Evolutionary conservation across 2,797 vertebrate genomes (phyloP).

Genomic region (Nyctibius grandis): DNA sequence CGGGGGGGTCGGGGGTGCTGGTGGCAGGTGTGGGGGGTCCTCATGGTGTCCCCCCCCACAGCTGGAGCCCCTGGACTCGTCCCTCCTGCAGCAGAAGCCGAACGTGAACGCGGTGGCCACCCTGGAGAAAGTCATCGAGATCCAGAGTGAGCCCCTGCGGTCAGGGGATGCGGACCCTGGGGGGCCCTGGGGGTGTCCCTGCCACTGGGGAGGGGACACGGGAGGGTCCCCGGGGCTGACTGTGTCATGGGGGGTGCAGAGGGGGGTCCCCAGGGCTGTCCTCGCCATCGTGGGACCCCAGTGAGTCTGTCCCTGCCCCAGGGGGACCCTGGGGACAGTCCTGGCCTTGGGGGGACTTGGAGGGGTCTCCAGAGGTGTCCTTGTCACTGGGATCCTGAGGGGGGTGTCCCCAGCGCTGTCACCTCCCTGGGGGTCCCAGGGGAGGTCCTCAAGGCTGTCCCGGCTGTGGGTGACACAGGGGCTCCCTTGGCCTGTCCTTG

Average conservation of each 20-base stretch:
- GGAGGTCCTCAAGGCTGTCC: background rate
- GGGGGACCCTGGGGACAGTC: background rate
- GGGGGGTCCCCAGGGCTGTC: background rate
- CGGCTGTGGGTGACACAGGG: background rate
- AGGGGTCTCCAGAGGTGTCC: background rate
- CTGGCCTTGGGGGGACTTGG: background rate
- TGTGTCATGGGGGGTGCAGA: no score
- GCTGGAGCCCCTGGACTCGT: conserved; percentile 85
- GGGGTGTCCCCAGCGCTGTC: background rate
- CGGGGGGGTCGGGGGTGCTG: background rate
- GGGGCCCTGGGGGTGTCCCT: background rate
- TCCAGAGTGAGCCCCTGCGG: conserved; percentile 84
- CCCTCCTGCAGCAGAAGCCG: conserved; percentile 84
- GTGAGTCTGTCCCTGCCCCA: background rate
- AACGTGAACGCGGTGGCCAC: conserved; percentile 88
- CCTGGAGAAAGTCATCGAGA: conserved; percentile 92
- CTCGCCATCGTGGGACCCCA: background rate
- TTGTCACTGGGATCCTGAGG: no score
- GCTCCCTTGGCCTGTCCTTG: background rate
- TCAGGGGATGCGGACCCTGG: background rate
- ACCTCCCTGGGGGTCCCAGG: no score
- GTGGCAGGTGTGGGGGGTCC: background rate
- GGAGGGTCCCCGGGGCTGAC: background rate
- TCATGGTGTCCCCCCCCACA: background rate
- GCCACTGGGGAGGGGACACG: fast-evolving